Base-by-base conservation (phyloP, 2,888 invertebrate genomes). In the Alviniconcha strummeri region DNA sequence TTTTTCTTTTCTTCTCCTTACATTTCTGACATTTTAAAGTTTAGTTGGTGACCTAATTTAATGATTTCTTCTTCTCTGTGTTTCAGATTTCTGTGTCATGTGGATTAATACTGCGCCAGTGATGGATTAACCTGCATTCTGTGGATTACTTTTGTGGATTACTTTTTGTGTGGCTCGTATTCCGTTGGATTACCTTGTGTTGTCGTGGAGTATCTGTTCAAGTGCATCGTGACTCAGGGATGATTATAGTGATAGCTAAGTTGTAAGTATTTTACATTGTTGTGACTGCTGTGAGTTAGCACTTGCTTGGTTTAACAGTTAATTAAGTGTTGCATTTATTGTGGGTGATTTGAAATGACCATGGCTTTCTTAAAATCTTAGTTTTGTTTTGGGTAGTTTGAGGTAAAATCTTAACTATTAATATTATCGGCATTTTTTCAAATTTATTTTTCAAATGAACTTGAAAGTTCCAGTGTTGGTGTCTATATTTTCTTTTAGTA, bases 131-230 rank as follows among this genome's bases (percentile, higher is more conserved):
- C 17, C 57, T 77, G 57, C 8, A 57, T 77, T 57, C 76, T 17
- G 57, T 77, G 76, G 76, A 77, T 56, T 77, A 77, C 76, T 57
- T 77, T 19, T 77, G 76, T 77, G 76, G 76, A 77, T 76, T 77
- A 77, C 19, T 9, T 52, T 6, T 52, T 19, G 76, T 77, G 76
- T 77, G 76, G 56, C 57, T 77, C 57, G 56, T 77, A 7, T 77
- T 77, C 76, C 57, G 19, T 57, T 77, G 76, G 76, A 77, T 77
- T 77, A 57, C 56, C 17, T 64, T 64, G 64, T 57, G 76, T 57
- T 56, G 11, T 6, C 57, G 7, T 57, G 76, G 76, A 77, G 76
- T 77, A 77, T 7, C 5, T 54, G 11, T 11, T 57, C n/a, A n/a
- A 77, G 76, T 57, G 57, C 57, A 77, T 13, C 57, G 11, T 77